Evolutionary conservation across 2,888 invertebrate species (phyloP), one percentile per base, ranked within the genome.

Genomic region (Leucophenga montana): DNA sequence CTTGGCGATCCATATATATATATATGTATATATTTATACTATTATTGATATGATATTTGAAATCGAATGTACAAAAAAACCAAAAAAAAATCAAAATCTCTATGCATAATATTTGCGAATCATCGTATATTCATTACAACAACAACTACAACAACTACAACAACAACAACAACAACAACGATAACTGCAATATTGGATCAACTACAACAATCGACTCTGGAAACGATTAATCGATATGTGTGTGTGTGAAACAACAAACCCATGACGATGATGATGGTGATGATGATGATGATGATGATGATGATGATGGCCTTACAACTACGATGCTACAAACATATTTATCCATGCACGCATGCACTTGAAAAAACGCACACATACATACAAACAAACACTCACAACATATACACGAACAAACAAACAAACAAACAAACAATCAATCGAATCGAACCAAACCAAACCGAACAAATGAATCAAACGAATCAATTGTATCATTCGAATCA

Each of bases 1-100:
- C 84, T 87, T 86, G 86, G 85, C 86, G 86, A 85, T 85, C 86
- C 83, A 85, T 86, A 85, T 87, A 85, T 85, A 85, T 80, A 82
- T 69, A 78, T 74, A 82, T 69, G 78, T 74, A 73, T 69, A 71
- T 64, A 68, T 68, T 75, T 75, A 68, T 61, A 73, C 44, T 70
- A 70, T 67, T 72, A 73, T 74, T 70, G 75, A 77, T 77, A 78
- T 75, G 73, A 76, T 74, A 73, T 59, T 61, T 11, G 39, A 59
- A 57, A 80, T 74, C 70, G 64, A 65, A 67, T 67, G 66, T 69
- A 72, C 67, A 33, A 72, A 71, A 69, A 70, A 66, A n/a, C n/a
- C n/a, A 22, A 73, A 16, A 18, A 20, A 18, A 70, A 69, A 61
- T 73, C 79, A 69, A 81, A 79, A 65, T 66, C 69, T 75, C 76